Evolutionary conservation across 2,113 vertebrate genomes (phyloP), one percentile per base, ranked within the genome.

Genomic region (Melospiza georgiana): DNA sequence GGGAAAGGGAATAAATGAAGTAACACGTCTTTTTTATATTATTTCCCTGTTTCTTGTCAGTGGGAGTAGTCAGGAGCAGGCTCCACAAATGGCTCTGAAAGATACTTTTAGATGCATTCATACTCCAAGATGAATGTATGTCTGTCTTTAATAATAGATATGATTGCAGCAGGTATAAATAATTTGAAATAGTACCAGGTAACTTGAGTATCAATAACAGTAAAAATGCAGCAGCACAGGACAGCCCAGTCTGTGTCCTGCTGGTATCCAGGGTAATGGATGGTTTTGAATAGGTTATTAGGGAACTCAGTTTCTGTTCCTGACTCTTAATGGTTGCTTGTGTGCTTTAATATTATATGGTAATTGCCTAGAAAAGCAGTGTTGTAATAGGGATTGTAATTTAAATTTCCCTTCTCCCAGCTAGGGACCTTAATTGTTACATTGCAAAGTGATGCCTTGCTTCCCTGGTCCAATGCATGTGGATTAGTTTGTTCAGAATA

Each of bases 181-280:
- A 62, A 62, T 88, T 67, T 89, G 85, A 90, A 90, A 66, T 63
- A 35, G 46, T 84, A 94, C 59, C 59, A 63, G 63, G 83, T 93
- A 92, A 90, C 59, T 18, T 80, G 86, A 88, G 83, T 92, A 92
- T 95, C 92, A 88, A 63, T 94, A 90, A 57, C 63, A 90, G 39
- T 90, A 96, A 95, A 96, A 96, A 96, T 93, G 90, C 86, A 77
- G 95, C 86, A 89, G 55, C 79, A 89, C 94, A 93, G 94, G 95
- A 92, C 74, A 43, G 68, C 88, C 65, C 46, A 49, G 92, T 93
- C 79, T 83, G 31, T 74, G 59, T 73, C 59, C 68, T 71, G 43
- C 27, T 92, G 72, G 59, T 84, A 79, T 69, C 85, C 63, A 46
- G 35, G 23, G 76, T 93, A 96, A 96, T 95, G 35, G 83, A 77